Percentiles rank a stretch among this genome's conserved stretches.
Conservation (phyloP, 1,140 invertebrate genomes). For the Drosophila carrolli region DNA sequence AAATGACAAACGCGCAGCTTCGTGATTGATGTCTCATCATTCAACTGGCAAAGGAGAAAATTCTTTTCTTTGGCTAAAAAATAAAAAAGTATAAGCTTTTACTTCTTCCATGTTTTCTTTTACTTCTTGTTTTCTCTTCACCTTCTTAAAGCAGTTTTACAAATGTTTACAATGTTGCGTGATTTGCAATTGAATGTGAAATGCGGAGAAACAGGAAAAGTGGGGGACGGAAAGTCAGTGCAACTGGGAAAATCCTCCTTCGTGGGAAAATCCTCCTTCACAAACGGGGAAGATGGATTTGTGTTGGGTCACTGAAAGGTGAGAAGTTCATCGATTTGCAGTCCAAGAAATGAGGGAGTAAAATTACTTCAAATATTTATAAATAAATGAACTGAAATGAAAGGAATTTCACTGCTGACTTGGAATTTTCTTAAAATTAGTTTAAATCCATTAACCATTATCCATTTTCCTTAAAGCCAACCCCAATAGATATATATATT, state of each 20-base stretch:
- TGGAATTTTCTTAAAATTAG: conserved; percentile 1
- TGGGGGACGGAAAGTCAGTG: conserved; percentile 14
- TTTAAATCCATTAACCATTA: conserved; percentile 4
- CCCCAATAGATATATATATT: background rate
- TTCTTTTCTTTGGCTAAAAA: conserved; percentile 24
- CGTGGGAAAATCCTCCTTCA: conserved; percentile 2
- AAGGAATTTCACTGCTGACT: background rate
- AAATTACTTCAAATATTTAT: conserved; percentile 31
- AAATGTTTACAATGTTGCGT: conserved; percentile 83
- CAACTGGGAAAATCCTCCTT: conserved; percentile 19
- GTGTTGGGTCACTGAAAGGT: conserved; percentile 42
- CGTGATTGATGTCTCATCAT: conserved; percentile 80
- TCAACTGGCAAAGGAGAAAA: conserved; percentile 65
- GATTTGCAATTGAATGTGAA: conserved; percentile 80
- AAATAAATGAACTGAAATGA: conserved; percentile 24
- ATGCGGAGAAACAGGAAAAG: background rate
- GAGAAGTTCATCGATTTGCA: conserved; percentile 28
- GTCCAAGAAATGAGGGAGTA: background rate
- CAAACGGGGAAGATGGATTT: conserved; percentile 31
- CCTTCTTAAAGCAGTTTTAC: conserved; percentile 77
- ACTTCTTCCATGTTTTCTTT: background rate
- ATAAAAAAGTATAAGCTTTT: conserved; percentile 17
- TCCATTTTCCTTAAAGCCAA: background rate
- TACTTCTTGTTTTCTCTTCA: conserved; percentile 3
- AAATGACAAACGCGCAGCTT: conserved; percentile 70